Base-by-base conservation (phyloP, 2,113 vertebrate genomes). In the Meleagris gallopavo region DNA sequence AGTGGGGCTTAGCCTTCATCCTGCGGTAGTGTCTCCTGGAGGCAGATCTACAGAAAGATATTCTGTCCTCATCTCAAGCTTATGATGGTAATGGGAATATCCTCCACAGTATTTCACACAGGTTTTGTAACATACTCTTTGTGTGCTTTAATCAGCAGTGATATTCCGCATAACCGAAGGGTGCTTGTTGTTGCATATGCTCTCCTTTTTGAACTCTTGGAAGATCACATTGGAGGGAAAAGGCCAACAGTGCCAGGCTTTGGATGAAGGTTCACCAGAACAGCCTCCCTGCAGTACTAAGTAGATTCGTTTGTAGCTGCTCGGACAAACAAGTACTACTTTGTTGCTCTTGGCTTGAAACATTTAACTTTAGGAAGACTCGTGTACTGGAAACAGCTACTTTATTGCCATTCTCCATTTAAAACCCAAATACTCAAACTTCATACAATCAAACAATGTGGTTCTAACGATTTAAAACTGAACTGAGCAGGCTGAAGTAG, bases 131-230 rank as follows among this genome's bases (percentile, higher is more conserved):
- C 22, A 4, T 13, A 11, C 2, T 64, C 5, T 30, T 55, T 64
- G 57, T 72, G 43, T 38, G n/a, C 40, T 88, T 88, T 48, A 86
- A 38, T 74, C 50, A 58, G 27, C 17, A 74, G 45, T 16, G 69
- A 73, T 66, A 75, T 1, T 83, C 10, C 32, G 5, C 21, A 3
- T 57, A 36, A 66, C 27, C 70, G 14, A 55, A 67, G 30, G 41
- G 24, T 50, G 8, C 24, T 78, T 29, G 9, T 25, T 18, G 3
- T 10, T 75, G 6, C 2, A 0, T 4, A 0, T 4, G 0, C 52
- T 69, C 43, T 19, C 24, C 74, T 2, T 45, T 36, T 71, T 43
- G 11, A 60, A 2, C 38, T 74, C 45, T 18, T 21, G 24, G n/a
- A 43, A 57, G 32, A 27, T 19, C 11, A 11, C 4, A 19, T 0